Evolutionary conservation across 2,797 vertebrate genomes (phyloP).

Genomic region (Todus mexicanus): DNA sequence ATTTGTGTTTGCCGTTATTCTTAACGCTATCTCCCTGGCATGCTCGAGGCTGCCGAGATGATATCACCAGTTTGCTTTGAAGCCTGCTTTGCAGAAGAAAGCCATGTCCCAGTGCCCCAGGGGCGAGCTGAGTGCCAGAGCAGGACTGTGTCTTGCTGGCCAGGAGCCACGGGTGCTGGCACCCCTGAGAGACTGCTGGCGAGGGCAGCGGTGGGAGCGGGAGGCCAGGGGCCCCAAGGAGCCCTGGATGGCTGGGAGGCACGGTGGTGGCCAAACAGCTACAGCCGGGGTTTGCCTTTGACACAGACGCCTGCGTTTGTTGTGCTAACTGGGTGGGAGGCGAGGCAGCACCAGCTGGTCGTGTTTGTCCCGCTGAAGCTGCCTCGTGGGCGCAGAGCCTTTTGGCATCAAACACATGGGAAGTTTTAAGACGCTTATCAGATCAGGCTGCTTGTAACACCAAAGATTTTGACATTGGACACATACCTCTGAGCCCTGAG

Average conservation of each 20-base stretch:
- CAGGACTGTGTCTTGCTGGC: background rate
- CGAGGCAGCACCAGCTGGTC: background rate
- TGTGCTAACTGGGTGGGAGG: background rate
- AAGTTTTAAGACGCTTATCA: background rate
- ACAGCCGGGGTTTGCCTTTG: background rate
- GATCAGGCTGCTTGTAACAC: background rate
- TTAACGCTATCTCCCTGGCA: background rate
- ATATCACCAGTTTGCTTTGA: background rate
- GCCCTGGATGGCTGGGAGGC: background rate
- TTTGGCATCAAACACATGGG: background rate
- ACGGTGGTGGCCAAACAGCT: background rate
- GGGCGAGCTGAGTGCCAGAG: background rate
- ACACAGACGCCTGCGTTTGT: background rate
- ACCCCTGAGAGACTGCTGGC: background rate
- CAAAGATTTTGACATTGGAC: background rate
- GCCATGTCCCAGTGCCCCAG: background rate
- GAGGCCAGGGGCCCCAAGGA: accelerated
- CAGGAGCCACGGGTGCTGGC: background rate
- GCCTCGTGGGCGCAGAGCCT: background rate
- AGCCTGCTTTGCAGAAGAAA: background rate
- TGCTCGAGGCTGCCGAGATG: background rate
- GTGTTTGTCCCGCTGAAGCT: background rate
- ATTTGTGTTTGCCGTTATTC: background rate
- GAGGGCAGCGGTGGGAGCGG: background rate
- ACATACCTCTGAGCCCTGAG: background rate